These are phyloP conservation scores for Nothoprocta perdicaria DNA, from an alignment of 2,113 vertebrate species.

Conservation along the genomic window DNA sequence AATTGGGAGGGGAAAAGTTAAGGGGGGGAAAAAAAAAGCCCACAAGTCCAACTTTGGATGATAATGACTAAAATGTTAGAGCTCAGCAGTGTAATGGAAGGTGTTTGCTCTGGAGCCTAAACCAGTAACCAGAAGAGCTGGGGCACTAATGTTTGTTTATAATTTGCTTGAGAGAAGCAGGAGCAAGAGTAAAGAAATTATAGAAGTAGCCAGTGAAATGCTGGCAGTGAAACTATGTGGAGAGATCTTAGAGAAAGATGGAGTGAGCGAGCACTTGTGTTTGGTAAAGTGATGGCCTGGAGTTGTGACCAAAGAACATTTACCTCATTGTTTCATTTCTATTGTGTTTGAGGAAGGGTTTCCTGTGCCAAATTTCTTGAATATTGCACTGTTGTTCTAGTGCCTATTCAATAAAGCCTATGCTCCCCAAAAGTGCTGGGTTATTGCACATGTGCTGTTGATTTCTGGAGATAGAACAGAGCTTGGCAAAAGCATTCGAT, in stretches of 20 bases:
- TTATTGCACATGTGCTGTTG: slow-evolving; percentile 45
- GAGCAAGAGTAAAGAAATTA: not conserved
- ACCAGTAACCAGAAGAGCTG: not conserved
- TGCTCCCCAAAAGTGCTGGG: slow-evolving; percentile 20
- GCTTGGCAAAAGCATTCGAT: slow-evolving; percentile 38
- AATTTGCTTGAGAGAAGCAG: not conserved
- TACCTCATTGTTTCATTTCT: not conserved
- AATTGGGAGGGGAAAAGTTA: not conserved
- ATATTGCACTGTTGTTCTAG: not conserved
- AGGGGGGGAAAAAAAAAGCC: not conserved
- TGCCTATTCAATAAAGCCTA: not conserved
- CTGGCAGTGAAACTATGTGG: not conserved
- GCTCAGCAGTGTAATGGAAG: not conserved
- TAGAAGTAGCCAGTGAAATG: not conserved
- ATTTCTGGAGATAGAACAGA: slow-evolving; percentile 50
- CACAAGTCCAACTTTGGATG: not conserved
- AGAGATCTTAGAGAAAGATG: not conserved
- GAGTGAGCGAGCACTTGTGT: not conserved
- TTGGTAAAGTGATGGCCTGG: not conserved
- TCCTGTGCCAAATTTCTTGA: not conserved
- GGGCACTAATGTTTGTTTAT: too few relatives aligned
- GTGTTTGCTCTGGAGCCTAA: not conserved
- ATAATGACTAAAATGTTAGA: not conserved
- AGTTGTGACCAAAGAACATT: not conserved
- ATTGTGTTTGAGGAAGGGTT: not conserved